Evolutionary conservation across 1,140 invertebrate species (phyloP).

Genomic region (Heliconius hermathena): DNA sequence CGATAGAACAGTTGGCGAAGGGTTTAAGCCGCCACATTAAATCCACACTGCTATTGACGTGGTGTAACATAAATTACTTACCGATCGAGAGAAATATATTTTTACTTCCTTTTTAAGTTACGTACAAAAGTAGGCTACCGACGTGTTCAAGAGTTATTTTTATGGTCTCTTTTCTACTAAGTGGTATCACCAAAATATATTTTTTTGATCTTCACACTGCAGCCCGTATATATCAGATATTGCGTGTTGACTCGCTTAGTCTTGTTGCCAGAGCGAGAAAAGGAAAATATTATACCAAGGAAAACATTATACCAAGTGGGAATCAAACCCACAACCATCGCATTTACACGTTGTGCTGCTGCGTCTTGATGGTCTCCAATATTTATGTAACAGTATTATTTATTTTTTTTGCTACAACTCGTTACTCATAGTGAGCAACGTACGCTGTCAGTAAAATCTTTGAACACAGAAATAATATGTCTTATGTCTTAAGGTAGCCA

Average conservation of each 20-base stretch:
- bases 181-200: not conserved
- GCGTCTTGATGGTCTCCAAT: no score
- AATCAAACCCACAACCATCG: no score
- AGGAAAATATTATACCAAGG: no score
- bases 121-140: constrained; percentile 44
- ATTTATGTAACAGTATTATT: no score
- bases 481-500: not conserved
- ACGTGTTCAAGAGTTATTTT: constrained; percentile 43
- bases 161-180: not conserved
- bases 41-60: constrained; percentile 35
- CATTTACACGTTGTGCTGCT: no score
- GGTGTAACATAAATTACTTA: constrained; percentile 42
- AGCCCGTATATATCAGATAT: no score
- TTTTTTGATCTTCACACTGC: not conserved
- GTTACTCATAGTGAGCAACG: not conserved
- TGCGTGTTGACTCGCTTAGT: no score
- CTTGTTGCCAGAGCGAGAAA: no score
- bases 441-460: not conserved
- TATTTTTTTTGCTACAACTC: not conserved
- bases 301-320: no score
- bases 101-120: constrained; percentile 36
- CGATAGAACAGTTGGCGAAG: not conserved
- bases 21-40: constrained; percentile 35
- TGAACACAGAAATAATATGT: not conserved
- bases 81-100: constrained; percentile 39